Evolutionary conservation across 1,140 invertebrate species (phyloP).

Genomic region (Bombus haemorrhoidalis): DNA sequence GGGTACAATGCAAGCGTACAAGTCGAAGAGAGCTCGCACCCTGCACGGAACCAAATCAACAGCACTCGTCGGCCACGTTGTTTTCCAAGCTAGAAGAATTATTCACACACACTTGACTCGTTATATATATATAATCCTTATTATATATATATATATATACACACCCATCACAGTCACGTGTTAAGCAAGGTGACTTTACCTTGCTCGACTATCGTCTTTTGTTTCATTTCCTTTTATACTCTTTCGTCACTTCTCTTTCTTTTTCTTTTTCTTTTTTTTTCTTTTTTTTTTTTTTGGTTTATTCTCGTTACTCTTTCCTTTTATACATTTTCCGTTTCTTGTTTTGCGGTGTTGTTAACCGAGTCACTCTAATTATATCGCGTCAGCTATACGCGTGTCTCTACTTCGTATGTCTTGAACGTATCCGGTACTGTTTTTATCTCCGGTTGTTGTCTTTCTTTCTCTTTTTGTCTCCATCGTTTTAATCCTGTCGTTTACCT

Average conservation of each 20-base stretch:
- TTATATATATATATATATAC: constrained; percentile 26
- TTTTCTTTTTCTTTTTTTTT: constrained; percentile 5
- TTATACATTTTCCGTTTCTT: constrained; percentile 5
- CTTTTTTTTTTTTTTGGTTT: neutral
- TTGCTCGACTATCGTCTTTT: constrained; percentile 42
- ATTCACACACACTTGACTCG: constrained; percentile 56
- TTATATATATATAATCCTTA: constrained; percentile 36
- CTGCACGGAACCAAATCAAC: constrained; percentile 84
- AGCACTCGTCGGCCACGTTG: constrained; percentile 75
- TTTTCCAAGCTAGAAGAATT: constrained; percentile 70
- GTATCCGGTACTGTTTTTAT: neutral
- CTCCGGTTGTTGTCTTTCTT: neutral
- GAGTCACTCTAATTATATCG: constrained; percentile 29
- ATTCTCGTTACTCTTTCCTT: neutral
- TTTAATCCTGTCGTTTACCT: constrained; percentile 27
- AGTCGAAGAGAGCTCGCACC: constrained; percentile 74
- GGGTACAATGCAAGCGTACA: constrained; percentile 58
- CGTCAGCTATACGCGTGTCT: neutral
- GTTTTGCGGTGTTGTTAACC: constrained; percentile 6
- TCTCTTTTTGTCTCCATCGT: constrained; percentile 7
- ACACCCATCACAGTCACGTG: constrained; percentile 53
- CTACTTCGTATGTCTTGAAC: neutral
- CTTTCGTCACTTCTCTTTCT: constrained; percentile 19
- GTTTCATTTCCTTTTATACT: constrained; percentile 28
- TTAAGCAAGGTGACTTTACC: constrained; percentile 49